These are phyloP conservation scores for Epinephelus coioides DNA, from an alignment of 2,797 vertebrate species.

Conservation along the genomic window DNA sequence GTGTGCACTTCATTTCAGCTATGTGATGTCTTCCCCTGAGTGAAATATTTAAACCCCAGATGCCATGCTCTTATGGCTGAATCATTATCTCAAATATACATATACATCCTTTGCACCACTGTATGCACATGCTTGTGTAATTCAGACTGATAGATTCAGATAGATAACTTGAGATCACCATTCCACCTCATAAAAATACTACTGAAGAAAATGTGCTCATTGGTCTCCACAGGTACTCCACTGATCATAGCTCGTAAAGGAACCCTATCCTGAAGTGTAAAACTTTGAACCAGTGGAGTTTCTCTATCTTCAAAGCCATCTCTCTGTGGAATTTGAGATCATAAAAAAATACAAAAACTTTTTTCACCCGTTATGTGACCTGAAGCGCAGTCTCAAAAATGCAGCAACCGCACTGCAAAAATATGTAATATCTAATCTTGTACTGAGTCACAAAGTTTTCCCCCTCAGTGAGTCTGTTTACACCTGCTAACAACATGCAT, in stretches of 20 bases:
- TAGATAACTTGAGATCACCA: background rate
- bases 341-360: background rate
- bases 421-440: background rate
- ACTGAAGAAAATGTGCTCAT: background rate
- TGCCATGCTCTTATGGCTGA: background rate
- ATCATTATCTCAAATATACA: constrained; percentile 14
- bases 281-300: constrained; percentile 27
- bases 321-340: constrained; percentile 10
- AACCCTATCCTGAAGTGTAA: constrained; percentile 4
- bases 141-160: background rate
- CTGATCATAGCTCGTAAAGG: constrained; percentile 19
- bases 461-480: too few relatives aligned
- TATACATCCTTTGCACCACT: background rate
- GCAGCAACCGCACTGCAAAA: background rate
- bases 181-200: background rate
- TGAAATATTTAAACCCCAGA: constrained; percentile 27
- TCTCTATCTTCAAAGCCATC: constrained; percentile 34
- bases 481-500: too few relatives aligned
- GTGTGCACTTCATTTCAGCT: background rate
- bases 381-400: background rate
- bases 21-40: constrained; percentile 1
- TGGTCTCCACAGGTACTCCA: constrained; percentile 19
- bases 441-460: too few relatives aligned
- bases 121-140: background rate
- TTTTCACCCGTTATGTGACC: constrained; percentile 7